Conservation (phyloP, 2,888 invertebrate species). For the Pyralis farinalis region DNA sequence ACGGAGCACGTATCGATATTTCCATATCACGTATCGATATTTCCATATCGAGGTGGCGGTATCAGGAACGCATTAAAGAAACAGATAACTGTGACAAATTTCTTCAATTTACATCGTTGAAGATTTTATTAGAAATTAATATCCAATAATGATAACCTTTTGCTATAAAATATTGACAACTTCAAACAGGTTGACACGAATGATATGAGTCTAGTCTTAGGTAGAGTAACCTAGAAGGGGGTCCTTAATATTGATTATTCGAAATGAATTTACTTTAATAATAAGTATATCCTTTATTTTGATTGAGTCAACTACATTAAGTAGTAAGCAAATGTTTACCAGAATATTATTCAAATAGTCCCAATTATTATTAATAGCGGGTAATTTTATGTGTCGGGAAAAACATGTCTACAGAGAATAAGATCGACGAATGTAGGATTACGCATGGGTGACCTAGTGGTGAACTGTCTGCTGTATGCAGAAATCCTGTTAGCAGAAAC, state of each 20-base stretch:
- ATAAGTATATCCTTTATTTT: no score
- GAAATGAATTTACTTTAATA: not conserved
- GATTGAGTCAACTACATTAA: no score
- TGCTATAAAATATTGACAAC: slow-evolving; percentile 2
- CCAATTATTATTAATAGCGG: no score
- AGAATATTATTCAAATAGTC: no score
- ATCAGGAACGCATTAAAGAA: slow-evolving; percentile 8
- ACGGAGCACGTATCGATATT: slow-evolving; percentile 28
- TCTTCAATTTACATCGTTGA: slow-evolving; percentile 8
- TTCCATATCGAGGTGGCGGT: slow-evolving; percentile 7
- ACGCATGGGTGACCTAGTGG: no score
- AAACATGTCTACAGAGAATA: no score
- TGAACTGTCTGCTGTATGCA: no score
- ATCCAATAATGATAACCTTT: slow-evolving; percentile 5
- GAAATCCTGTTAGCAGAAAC: no score
- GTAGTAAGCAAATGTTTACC: no score
- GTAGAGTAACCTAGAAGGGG: not conserved
- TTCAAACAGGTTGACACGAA: slow-evolving; percentile 2
- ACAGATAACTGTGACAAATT: slow-evolving; percentile 10
- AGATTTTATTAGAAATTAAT: slow-evolving; percentile 10
- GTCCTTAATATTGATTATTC: not conserved
- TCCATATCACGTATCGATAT: slow-evolving; percentile 13
- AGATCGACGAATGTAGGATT: no score
- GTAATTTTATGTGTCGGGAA: no score
- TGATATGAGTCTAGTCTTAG: no score